Evolutionary conservation across 1,140 invertebrate genomes (phyloP), one percentile per base, ranked within the genome.

Genomic region (Homalodisca vitripennis): DNA sequence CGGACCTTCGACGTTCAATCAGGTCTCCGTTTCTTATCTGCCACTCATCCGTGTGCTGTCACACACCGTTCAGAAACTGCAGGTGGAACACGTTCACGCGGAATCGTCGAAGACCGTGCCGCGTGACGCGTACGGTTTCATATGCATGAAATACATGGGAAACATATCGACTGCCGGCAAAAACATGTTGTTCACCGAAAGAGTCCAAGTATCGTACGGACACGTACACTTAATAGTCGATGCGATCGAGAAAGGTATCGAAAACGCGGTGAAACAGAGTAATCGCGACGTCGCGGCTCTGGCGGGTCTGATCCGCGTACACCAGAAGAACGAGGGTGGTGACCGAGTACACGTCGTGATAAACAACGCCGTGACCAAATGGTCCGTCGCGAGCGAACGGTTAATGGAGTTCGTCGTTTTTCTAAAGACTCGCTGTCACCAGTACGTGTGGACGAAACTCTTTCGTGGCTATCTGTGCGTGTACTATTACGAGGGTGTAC

Each of bases 41-140:
- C 48, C 48, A 6, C 20, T 17, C 48, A 22, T 53, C 6, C 12
- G 22, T 6, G 6, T 22, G 22, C 20, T 53, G 48, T 53, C 48
- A 20, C 3, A 3, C 12, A 53, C 48, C 20, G 48, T 53, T 3
- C 48, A 53, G 20, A 53, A 53, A 53, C 48, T 53, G 6, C 48
- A 53, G 20, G 48, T 53, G 20, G 48, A 53, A 53, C 48, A 53
- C 48, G 48, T 53, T 12, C 48, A 53, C 48, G 48, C 48, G 12
- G 48, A 53, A 53, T 53, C 48, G 20, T 17, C 12, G 10, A 53
- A 53, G 22, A 53, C 48, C 3, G 22, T 53, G 12, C 48, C 48
- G 22, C 12, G 22, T 22, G 48, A 53, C 20, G 48, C 48, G 12
- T 12, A 3, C 48, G 22, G 22, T 53, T 53, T 53, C 20, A 22